These are phyloP conservation scores for Tholera decimalis DNA, from an alignment of 2,888 invertebrate species.

Conservation along the genomic window DNA sequence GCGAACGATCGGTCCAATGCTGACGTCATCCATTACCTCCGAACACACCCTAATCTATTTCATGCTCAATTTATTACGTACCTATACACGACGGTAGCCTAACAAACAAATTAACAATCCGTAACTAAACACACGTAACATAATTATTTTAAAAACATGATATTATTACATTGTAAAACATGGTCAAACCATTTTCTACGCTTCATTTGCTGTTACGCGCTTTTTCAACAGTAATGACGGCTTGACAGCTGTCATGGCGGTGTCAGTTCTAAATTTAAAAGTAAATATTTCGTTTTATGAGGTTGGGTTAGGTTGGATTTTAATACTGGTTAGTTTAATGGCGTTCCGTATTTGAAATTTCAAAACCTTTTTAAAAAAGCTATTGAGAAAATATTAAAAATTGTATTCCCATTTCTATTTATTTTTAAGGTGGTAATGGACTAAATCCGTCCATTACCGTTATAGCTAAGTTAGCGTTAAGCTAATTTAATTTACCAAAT, in stretches of 20 bases:
- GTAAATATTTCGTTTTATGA: constrained; percentile 82
- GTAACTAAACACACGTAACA: constrained; percentile 80
- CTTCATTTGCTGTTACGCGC: constrained; percentile 85
- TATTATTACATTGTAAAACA: constrained; percentile 78
- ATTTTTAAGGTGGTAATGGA: background rate
- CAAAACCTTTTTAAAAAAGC: constrained; percentile 17
- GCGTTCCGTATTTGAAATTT: constrained; percentile 41
- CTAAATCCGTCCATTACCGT: too few species aligned
- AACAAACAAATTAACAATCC: constrained; percentile 81
- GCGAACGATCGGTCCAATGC: constrained; percentile 24
- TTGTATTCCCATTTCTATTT: background rate
- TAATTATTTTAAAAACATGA: constrained; percentile 76
- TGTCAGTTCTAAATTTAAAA: constrained; percentile 88
- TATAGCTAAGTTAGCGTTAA: too few species aligned
- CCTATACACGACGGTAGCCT: constrained; percentile 65
- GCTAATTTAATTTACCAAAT: background rate
- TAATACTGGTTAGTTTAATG: constrained; percentile 41
- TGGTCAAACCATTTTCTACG: constrained; percentile 85
- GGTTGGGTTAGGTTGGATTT: constrained; percentile 71
- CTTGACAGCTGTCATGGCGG: constrained; percentile 86
- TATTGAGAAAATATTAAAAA: constrained; percentile 38
- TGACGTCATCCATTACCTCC: constrained; percentile 53
- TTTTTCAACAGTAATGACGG: constrained; percentile 80
- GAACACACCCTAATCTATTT: constrained; percentile 67
- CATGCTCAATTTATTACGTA: constrained; percentile 70